Evolutionary conservation across 2,888 invertebrate genomes (phyloP), one percentile per base, ranked within the genome.

Genomic region (Dione juno): DNA sequence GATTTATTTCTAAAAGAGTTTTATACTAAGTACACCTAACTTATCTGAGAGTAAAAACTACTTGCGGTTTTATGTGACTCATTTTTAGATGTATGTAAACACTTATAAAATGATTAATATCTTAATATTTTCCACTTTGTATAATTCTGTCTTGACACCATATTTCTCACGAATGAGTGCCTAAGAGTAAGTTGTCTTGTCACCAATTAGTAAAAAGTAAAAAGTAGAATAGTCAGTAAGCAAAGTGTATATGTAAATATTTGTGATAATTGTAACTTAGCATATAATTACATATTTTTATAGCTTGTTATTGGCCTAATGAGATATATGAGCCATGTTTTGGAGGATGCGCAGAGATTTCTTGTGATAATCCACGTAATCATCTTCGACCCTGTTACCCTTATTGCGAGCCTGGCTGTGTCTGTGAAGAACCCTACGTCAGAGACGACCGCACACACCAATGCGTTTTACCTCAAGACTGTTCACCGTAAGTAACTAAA

Each of bases 381-480:
- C 92, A 91, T 80, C 80, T 92, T 69, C 88, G 92, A 0, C 92
- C 92, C 0, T 92, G 92, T 82, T 92, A 92, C 82, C 92, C 92
- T 0, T 92, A 92, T 82, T 92, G 92, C 79, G 92, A 92, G 82
- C 91, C 92, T 0, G 92, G 92, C 61, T 92, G 92, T 77, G 80
- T 93, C 53, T 93, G 92, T 73, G 90, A 89, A 74, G 91, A 91
- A 19, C 92, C 92, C 28, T 92, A 90, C 74, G 92, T 93, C 35
- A 80, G 92, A 1, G 92, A 92, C 70, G 92, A 93, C 77, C 84
- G 92, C 67, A 91, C 92, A 1, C 92, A 92, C 70, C 91, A 89
- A 75, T 92, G 92, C 71, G 91, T 92, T 3, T 75, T 92, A 72
- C 90, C 92, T 0, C 92, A 90, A 70, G 90, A 93, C 70, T 93